These are phyloP conservation scores for Momotus momota DNA, from an alignment of 2,797 vertebrate genomes.

Conservation along the genomic window DNA sequence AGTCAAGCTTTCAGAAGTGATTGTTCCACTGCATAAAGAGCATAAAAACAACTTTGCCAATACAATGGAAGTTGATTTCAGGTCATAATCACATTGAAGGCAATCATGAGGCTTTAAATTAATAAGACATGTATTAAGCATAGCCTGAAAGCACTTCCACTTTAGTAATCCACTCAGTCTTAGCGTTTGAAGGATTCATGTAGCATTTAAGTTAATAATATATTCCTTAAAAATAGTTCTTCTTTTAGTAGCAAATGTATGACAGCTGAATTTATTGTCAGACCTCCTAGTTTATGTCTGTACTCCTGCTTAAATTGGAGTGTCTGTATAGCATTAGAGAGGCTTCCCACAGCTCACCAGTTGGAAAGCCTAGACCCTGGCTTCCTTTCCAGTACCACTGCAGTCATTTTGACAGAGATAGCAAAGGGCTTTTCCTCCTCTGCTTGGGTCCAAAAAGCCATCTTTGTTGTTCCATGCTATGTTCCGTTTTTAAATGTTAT, in stretches of 20 bases:
- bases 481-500: background rate
- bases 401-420: background rate
- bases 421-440: background rate
- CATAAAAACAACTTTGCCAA: constrained; percentile 13
- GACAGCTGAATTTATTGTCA: constrained; percentile 5
- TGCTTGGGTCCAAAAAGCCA: background rate
- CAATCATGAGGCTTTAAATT: constrained; percentile 38
- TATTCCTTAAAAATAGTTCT: background rate
- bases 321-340: background rate
- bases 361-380: background rate
- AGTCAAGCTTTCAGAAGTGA: background rate
- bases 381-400: background rate
- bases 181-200: constrained; percentile 12
- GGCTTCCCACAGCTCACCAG: background rate
- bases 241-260: background rate
- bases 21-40: background rate
- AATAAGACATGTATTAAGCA: constrained; percentile 22
- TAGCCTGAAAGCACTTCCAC: constrained; percentile 4
- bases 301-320: background rate
- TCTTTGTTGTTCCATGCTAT: background rate
- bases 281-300: background rate
- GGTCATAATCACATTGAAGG: constrained; percentile 32
- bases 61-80: background rate
- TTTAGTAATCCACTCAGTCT: constrained; percentile 39
- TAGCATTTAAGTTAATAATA: background rate